These are phyloP conservation scores for Gasterosteus nipponicus DNA, from an alignment of 2,113 vertebrate species.

Conservation along the genomic window DNA sequence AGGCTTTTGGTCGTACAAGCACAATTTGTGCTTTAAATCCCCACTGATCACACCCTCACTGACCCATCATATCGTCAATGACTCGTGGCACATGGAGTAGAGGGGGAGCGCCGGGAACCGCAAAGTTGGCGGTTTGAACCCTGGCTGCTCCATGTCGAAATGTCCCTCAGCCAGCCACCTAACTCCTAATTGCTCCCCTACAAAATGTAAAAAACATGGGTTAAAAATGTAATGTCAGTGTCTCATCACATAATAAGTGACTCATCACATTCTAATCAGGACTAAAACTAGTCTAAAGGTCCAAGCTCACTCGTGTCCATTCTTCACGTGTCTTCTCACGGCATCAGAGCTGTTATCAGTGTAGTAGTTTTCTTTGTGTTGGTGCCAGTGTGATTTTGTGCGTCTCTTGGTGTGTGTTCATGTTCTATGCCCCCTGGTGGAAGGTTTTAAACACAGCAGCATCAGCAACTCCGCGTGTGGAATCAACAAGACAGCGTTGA, in stretches of 20 bases:
- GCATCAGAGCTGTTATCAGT: neutral
- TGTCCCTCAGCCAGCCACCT: too few relatives aligned
- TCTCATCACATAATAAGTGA: too few relatives aligned
- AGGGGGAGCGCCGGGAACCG: too few relatives aligned
- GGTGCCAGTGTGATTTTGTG: neutral
- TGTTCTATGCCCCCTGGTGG: constrained; percentile 65
- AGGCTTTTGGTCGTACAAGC: neutral
- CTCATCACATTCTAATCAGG: neutral
- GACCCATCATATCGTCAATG: too few relatives aligned
- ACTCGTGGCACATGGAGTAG: too few relatives aligned
- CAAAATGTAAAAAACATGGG: too few relatives aligned
- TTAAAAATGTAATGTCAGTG: too few relatives aligned
- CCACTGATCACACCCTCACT: too few relatives aligned
- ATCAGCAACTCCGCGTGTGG: constrained; percentile 11
- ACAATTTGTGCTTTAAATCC: neutral
- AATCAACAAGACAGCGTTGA: neutral
- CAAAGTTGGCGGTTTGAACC: too few relatives aligned
- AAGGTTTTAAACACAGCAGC: constrained; percentile 37
- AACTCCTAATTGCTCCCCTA: too few relatives aligned
- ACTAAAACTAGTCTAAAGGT: neutral
- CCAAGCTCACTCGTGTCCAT: neutral
- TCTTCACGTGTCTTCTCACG: neutral
- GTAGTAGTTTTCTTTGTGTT: neutral
- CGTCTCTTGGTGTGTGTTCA: neutral
- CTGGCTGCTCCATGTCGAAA: too few relatives aligned